Evolutionary conservation across 2,113 vertebrate genomes (phyloP).

Genomic region (Oryzias woworae): DNA sequence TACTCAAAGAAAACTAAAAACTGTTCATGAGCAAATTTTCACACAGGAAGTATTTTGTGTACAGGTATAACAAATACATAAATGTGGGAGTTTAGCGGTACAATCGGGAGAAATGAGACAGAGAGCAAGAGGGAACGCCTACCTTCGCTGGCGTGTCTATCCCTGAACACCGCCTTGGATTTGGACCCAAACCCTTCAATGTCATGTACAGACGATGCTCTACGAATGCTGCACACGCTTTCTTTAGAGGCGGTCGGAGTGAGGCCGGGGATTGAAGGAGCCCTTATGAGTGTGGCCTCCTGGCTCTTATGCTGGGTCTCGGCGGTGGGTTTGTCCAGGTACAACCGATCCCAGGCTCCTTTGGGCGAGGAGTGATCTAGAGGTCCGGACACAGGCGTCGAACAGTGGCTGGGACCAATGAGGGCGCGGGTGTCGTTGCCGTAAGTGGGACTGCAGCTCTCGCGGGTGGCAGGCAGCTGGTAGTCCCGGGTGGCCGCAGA

Average conservation of each 20-base stretch:
- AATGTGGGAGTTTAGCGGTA: background rate
- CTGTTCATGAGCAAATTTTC: no score
- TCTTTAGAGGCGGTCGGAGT: slow-evolving; percentile 87
- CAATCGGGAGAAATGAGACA: background rate
- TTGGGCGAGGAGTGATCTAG: slow-evolving; percentile 95
- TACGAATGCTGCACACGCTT: slow-evolving; percentile 88
- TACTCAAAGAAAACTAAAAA: no score
- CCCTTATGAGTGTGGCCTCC: slow-evolving; percentile 24
- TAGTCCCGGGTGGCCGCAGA: slow-evolving; percentile 89
- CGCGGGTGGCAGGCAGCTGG: slow-evolving; percentile 87
- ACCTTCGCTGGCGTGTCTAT: slow-evolving; percentile 97
- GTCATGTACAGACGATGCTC: slow-evolving; percentile 93
- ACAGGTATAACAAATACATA: no score
- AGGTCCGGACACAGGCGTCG: slow-evolving; percentile 89
- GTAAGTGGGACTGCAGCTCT: slow-evolving; percentile 92
- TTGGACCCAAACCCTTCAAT: slow-evolving; percentile 88
- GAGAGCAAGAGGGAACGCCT: slow-evolving; percentile 36
- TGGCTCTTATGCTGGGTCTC: slow-evolving; percentile 34
- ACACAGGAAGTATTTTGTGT: no score
- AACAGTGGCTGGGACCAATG: slow-evolving; percentile 88
- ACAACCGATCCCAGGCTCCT: slow-evolving; percentile 85
- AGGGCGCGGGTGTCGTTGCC: slow-evolving; percentile 93
- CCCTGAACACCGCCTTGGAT: slow-evolving; percentile 86
- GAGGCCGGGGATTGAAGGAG: slow-evolving; percentile 83
- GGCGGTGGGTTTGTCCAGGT: slow-evolving; percentile 74